Conservation (phyloP, 2,113 vertebrate genomes). For the Abramis brama region DNA sequence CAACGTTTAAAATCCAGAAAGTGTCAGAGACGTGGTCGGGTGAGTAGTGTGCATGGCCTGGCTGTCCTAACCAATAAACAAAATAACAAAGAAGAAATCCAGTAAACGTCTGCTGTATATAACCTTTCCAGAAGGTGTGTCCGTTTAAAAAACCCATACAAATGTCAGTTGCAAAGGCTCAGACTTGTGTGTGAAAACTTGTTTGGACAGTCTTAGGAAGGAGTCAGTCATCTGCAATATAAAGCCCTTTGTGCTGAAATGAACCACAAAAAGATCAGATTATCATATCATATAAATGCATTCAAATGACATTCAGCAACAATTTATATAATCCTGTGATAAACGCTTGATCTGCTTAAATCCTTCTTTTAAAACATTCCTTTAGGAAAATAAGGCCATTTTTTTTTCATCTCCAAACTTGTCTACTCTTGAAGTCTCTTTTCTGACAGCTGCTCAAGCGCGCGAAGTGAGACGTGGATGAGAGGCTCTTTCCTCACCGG, state of each 20-base stretch:
- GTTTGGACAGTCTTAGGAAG: background rate
- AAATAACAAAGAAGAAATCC: background rate
- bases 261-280: conserved; percentile 14
- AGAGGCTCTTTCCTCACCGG: background rate
- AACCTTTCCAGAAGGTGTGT: background rate
- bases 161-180: background rate
- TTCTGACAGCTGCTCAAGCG: background rate
- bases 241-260: background rate
- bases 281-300: conserved; percentile 10
- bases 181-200: background rate
- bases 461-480: background rate
- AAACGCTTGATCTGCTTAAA: background rate
- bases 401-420: background rate
- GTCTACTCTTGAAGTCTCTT: background rate
- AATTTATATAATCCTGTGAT: conserved; percentile 15
- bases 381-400: background rate
- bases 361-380: background rate
- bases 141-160: background rate
- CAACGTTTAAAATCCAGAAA: background rate
- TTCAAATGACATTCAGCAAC: conserved; percentile 1
- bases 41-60: background rate
- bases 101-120: background rate
- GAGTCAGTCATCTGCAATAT: background rate
- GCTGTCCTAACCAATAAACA: background rate
- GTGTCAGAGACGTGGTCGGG: background rate